Base-by-base conservation (phyloP, 2,113 vertebrate species). In the Tachysurus vachellii region DNA sequence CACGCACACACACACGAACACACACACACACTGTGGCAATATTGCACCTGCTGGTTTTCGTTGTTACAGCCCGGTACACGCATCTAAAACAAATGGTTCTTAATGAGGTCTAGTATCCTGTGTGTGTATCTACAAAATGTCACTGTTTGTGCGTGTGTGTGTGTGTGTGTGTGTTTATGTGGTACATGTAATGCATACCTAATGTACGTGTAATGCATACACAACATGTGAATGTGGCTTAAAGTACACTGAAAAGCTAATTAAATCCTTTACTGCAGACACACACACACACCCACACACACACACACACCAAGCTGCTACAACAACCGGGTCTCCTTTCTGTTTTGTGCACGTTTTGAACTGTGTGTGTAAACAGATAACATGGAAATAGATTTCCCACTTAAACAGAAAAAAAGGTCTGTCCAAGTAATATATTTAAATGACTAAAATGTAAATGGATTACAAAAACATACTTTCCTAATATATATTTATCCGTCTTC, bases 51-150 rank as follows among this genome's bases (percentile, higher is more conserved):
- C 44, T 76, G 73, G 21, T 76, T 76, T 76, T 3, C 44, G 53
- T 53, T 76, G 44, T 76, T 76, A 47, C 73, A 76, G 73, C 26
- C 73, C 44, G 28, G 44, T 76, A 53, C 73, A n/a, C 47, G 26
- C 44, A n/a, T 53, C 73, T 76, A 76, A 23, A 76, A 64, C 57
- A 42, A 64, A 47, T 53, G 42, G 16, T 9, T 81, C 5, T 44
- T 53, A 50, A 61, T 86, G 75, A 71, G 31, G 50, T 61, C 56
- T 85, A 47, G 31, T 77, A 57, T 84, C 47, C 9, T 31, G n/a
- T 86, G 71, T 66, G 42, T 86, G 54, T 59, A 36, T 80, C 28
- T 42, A 42, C 77, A 21, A 13, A 77, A 61, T 80, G 19, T 17
- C 14, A 36, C 2, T 85, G 76, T 70, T 36, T 86, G 61, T 31